These are phyloP conservation scores for Acropora tenuis DNA, from an alignment of 64 coral and sea anemone genomes.

Conservation along the genomic window DNA sequence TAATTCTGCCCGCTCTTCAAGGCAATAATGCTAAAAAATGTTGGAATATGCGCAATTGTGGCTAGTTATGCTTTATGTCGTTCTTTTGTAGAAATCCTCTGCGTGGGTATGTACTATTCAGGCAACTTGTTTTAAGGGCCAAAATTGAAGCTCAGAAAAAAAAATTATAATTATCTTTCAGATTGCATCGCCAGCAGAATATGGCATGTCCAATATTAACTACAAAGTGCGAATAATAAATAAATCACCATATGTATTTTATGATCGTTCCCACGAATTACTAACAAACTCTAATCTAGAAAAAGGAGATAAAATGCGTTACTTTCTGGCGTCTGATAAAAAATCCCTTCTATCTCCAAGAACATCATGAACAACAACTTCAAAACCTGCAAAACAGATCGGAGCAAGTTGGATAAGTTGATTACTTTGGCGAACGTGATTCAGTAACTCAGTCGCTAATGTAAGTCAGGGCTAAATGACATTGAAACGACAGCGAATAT, in stretches of 20 bases:
- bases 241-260: background rate
- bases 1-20: background rate
- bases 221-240: background rate
- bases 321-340: background rate
- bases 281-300: background rate
- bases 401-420: background rate
- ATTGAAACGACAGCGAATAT: background rate
- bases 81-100: background rate
- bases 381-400: slow-evolving; percentile 24
- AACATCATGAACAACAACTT: slow-evolving; percentile 1
- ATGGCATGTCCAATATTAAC: background rate
- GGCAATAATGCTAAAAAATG: background rate
- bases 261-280: background rate
- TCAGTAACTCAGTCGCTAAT: background rate
- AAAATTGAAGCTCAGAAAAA: background rate
- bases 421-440: background rate
- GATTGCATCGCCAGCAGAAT: background rate
- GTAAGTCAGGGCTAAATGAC: background rate
- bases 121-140: background rate
- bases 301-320: background rate
- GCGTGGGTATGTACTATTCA: background rate
- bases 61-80: background rate
- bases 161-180: background rate
- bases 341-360: background rate
- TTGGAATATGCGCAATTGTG: background rate